Conservation (phyloP, 1,140 invertebrate species). For the Neotoxoptera formosana region DNA sequence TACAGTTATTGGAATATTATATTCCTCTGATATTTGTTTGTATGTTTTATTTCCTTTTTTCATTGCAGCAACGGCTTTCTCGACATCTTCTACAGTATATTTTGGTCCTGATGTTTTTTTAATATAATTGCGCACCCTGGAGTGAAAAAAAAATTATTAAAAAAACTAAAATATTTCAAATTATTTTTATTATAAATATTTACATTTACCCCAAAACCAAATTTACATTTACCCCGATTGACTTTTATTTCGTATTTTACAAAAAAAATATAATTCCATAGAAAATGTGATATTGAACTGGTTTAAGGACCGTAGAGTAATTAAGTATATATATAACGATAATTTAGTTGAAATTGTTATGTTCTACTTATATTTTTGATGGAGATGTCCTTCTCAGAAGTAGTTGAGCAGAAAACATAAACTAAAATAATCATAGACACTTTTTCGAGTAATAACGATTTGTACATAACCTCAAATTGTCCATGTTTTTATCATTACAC, state of each 20-base stretch:
- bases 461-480: neutral
- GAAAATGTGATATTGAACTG: too few relatives aligned
- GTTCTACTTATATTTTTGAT: neutral
- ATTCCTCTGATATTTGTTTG: neutral
- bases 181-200: neutral
- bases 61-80: neutral
- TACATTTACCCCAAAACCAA: neutral
- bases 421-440: neutral
- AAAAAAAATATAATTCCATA: neutral
- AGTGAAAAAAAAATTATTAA: neutral
- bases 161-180: neutral
- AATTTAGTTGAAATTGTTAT: neutral
- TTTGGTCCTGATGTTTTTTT: neutral
- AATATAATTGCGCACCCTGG: neutral
- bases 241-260: neutral
- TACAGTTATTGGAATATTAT: neutral
- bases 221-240: constrained; percentile 8
- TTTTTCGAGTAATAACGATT: neutral
- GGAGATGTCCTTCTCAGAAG: neutral
- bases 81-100: neutral
- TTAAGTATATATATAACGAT: neutral
- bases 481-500: neutral
- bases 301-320: neutral
- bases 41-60: neutral
- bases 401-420: neutral